phyloP scores from a whole-genome alignment of 1,140 invertebrate genomes.

The Spodoptera frugiperda region DNA sequence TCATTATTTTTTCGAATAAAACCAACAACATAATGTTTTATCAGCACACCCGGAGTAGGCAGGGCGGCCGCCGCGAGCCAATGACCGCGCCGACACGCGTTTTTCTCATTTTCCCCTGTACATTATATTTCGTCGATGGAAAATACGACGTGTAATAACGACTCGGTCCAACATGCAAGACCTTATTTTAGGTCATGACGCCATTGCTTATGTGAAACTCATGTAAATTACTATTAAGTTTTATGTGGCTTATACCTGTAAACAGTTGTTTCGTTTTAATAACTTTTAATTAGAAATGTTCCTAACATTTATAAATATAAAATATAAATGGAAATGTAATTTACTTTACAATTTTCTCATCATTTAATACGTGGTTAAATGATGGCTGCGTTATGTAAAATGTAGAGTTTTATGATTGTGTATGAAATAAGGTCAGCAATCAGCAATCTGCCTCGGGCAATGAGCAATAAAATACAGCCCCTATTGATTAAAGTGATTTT shows the following conservation, averaged over 20 bases:
- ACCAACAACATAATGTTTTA: conserved; percentile 13
- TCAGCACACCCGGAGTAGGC: not conserved
- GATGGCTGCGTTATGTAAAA: no score
- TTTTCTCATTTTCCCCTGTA: conserved; percentile 55
- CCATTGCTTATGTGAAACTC: conserved; percentile 45
- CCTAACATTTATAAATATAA: no score
- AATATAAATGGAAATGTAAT: no score
- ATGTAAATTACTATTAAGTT: conserved; percentile 27
- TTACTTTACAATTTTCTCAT: not conserved
- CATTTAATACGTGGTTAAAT: no score
- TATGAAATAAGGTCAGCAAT: not conserved
- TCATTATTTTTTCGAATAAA: conserved; percentile 28
- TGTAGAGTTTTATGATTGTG: no score
- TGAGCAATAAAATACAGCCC: conserved; percentile 1
- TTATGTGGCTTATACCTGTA: conserved; percentile 25
- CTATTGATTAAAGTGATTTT: conserved; percentile 15
- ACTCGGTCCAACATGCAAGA: conserved; percentile 69
- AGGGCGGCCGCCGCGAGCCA: conserved; percentile 43
- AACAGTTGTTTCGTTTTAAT: not conserved
- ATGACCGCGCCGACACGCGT: conserved; percentile 66
- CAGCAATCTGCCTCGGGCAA: not conserved
- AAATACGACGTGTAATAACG: conserved; percentile 67
- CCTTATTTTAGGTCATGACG: conserved; percentile 61
- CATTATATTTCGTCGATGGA: conserved; percentile 46
- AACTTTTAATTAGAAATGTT: not conserved